Evolutionary conservation across 1,140 invertebrate genomes (phyloP).

Genomic region (Holotrichia oblita): DNA sequence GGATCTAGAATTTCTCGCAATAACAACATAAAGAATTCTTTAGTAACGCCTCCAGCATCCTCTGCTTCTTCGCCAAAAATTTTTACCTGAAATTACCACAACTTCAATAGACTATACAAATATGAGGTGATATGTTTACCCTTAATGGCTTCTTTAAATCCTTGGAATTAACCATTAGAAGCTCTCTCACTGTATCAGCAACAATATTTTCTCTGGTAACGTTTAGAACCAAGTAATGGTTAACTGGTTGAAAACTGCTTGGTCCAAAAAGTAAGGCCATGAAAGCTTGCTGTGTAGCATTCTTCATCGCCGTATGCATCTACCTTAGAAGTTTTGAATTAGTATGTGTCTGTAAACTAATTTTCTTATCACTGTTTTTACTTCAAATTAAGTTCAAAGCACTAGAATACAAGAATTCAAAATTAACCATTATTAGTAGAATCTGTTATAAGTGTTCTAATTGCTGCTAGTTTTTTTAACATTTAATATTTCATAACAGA

Average conservation of each 20-base stretch:
- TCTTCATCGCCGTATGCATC: constrained; percentile 84
- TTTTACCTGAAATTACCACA: constrained; percentile 71
- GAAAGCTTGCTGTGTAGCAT: constrained; percentile 72
- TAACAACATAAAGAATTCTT: constrained; percentile 96
- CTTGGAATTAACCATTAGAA: constrained; percentile 72
- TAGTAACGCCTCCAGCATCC: constrained; percentile 95
- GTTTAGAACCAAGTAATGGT: constrained; percentile 81
- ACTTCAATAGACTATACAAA: constrained; percentile 6
- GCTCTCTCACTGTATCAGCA: constrained; percentile 83
- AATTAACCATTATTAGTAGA: too few species aligned
- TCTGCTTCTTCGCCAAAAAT: constrained; percentile 94
- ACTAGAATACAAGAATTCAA: too few species aligned
- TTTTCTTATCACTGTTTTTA: background rate
- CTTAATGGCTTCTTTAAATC: constrained; percentile 94
- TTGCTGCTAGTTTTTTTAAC: too few species aligned
- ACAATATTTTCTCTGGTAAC: constrained; percentile 90
- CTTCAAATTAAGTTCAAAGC: background rate
- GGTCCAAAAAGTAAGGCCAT: too few species aligned
- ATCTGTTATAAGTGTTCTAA: too few species aligned
- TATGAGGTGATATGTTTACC: constrained; percentile 64
- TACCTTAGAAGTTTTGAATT: constrained; percentile 54
- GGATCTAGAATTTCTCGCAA: constrained; percentile 93
- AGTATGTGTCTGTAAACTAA: too few species aligned
- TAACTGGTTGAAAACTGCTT: constrained; percentile 57
- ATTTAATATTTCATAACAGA: too few species aligned